Conservation (phyloP, 2,113 vertebrate species). For the Vireo altiloquus region DNA sequence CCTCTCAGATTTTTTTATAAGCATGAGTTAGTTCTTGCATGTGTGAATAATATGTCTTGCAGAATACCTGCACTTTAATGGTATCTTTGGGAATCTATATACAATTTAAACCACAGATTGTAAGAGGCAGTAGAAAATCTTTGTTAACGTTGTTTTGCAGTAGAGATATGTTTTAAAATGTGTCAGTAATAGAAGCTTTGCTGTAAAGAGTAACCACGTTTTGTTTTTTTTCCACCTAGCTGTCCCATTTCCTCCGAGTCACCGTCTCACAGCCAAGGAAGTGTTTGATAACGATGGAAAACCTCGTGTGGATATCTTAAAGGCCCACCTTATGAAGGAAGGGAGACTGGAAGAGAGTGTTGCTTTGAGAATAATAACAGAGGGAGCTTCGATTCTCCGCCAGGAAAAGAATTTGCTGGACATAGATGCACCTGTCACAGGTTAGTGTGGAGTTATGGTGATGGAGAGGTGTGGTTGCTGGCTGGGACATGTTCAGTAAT, state of each 20-base stretch:
- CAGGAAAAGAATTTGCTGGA: constrained; percentile 96
- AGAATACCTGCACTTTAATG: neutral
- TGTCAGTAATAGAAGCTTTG: neutral
- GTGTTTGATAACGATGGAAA: constrained; percentile 97
- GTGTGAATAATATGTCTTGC: neutral
- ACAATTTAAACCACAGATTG: neutral
- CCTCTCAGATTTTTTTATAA: neutral
- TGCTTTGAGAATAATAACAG: constrained; percentile 92
- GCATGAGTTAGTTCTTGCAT: neutral
- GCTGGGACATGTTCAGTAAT: neutral
- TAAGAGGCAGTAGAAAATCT: neutral
- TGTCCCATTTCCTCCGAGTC: constrained; percentile 97
- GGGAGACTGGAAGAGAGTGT: constrained; percentile 94
- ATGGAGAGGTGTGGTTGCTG: neutral
- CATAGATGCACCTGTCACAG: constrained; percentile 98
- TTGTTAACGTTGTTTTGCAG: neutral
- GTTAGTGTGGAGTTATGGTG: constrained; percentile 59
- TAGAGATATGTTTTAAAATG: neutral
- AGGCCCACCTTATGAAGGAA: constrained; percentile 98
- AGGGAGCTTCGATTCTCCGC: constrained; percentile 92
- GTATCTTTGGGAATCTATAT: neutral
- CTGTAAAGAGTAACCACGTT: neutral
- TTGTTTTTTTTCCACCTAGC: constrained; percentile 69
- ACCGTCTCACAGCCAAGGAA: constrained; percentile 96
- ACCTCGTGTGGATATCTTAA: constrained; percentile 96